Percentiles rank a stretch among this genome's conserved stretches.
These are phyloP conservation scores for Antennarius maculatus DNA, from an alignment of 2,797 vertebrate genomes.

Conservation along the genomic window DNA sequence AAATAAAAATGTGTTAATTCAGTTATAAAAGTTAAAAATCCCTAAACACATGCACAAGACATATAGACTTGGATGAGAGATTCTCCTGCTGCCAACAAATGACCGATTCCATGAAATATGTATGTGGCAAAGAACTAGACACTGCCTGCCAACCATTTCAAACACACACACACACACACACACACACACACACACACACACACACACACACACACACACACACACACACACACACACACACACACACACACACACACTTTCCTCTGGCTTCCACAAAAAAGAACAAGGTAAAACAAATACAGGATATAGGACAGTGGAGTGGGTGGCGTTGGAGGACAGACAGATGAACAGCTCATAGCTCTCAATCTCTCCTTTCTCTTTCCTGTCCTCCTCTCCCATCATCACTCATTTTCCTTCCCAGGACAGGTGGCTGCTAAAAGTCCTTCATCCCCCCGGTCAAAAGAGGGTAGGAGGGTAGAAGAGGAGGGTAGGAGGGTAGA, in stretches of 20 bases:
- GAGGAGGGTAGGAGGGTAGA: background rate
- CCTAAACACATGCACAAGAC: slow-evolving; percentile 1
- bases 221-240: slow-evolving; percentile 24
- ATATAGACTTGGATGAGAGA: slow-evolving; percentile 27
- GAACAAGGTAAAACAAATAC: slow-evolving; percentile 56
- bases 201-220: slow-evolving; percentile 11
- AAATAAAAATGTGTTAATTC: slow-evolving; percentile 19
- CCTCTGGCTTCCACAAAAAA: slow-evolving; percentile 56
- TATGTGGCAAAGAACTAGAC: slow-evolving; percentile 60
- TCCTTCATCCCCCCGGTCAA: slow-evolving; percentile 26
- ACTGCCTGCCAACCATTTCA: slow-evolving; percentile 49
- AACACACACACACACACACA: slow-evolving; percentile 36
- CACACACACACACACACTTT: slow-evolving; percentile 62
- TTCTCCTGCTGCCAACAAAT: slow-evolving; percentile 55
- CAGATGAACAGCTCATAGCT: slow-evolving; percentile 32
- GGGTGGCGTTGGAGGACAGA: slow-evolving; percentile 42
- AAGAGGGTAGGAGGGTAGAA: background rate
- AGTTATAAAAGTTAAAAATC: slow-evolving; percentile 16
- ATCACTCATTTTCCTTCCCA: slow-evolving; percentile 32
- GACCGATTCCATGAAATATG: slow-evolving; percentile 76
- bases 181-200: slow-evolving; percentile 42
- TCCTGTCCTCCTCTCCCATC: slow-evolving; percentile 17
- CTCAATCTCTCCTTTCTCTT: slow-evolving; percentile 19
- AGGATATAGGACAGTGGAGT: slow-evolving; percentile 49
- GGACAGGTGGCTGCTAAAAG: slow-evolving; percentile 30